A percentile compares a stretch with the other conserved stretches of the same genome.
Conservation (phyloP, 2,113 vertebrate species). For the Pluvialis apricaria region DNA sequence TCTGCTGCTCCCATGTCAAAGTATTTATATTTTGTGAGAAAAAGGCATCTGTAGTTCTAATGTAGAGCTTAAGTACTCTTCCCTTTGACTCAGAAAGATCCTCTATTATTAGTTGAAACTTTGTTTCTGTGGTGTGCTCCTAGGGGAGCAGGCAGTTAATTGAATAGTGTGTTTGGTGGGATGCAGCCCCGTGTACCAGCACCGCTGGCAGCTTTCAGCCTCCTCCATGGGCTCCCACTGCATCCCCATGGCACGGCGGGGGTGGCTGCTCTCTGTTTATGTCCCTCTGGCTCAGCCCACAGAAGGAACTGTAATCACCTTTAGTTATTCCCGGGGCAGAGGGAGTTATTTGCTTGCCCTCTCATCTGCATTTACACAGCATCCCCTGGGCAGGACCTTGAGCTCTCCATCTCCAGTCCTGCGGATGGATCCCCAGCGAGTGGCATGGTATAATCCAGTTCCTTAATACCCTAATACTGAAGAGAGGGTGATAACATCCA, state of each 20-base stretch:
- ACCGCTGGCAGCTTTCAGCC: neutral
- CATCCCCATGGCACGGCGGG: fast-evolving
- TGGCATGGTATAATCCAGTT: too few relatives aligned
- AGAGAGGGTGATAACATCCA: neutral
- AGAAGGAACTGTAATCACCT: neutral
- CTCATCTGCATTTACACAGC: neutral
- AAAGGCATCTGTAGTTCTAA: neutral
- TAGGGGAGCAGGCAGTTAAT: neutral
- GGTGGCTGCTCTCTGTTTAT: neutral
- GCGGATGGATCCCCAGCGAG: fast-evolving
- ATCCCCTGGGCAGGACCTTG: neutral
- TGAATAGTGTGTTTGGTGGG: fast-evolving
- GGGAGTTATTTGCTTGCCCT: neutral
- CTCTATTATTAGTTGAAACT: neutral
- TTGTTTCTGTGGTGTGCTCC: neutral
- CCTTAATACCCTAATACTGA: fast-evolving
- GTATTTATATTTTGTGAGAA: neutral
- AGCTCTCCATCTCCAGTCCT: neutral
- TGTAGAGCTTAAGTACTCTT: neutral
- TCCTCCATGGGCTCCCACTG: neutral
- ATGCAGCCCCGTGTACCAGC: neutral
- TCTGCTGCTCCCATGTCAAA: neutral
- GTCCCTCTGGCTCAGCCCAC: neutral
- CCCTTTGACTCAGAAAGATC: neutral
- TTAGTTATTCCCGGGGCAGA: neutral